A percentile compares a stretch with the other conserved stretches of the same genome.
Evolutionary conservation across 1,140 invertebrate species (phyloP).

Genomic region (Harlomillsia oculata): DNA sequence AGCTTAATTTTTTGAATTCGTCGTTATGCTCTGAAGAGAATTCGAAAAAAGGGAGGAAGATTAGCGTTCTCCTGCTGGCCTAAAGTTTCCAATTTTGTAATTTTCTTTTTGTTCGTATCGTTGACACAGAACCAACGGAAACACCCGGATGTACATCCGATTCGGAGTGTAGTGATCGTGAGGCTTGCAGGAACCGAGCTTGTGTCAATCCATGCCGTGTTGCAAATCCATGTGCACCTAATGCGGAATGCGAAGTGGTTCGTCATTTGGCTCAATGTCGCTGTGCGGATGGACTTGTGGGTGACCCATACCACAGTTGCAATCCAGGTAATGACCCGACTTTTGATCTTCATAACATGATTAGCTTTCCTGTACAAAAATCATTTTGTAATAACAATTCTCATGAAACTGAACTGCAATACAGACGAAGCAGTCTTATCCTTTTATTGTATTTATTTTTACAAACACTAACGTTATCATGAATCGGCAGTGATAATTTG

Average conservation of each 20-base stretch:
- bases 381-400: background rate
- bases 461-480: no score
- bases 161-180: conserved; percentile 58
- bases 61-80: no score
- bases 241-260: conserved; percentile 63
- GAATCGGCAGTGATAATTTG: no score
- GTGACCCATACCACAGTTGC: conserved; percentile 71
- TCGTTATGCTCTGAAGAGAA: no score
- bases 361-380: background rate
- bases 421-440: no score
- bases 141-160: conserved; percentile 57
- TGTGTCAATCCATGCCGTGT: conserved; percentile 68
- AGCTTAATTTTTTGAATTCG: no score
- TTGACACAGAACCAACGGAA: background rate
- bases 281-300: conserved; percentile 56
- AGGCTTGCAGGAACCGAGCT: conserved; percentile 59
- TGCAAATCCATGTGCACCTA: conserved; percentile 62
- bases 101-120: background rate
- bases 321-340: conserved; percentile 55
- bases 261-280: conserved; percentile 66
- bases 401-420: background rate
- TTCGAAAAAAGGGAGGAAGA: no score
- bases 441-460: no score
- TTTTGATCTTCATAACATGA: no score
- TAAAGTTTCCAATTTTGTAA: no score